A percentile compares a stretch with the other conserved stretches of the same genome.
phyloP scores from a whole-genome alignment of 2,888 invertebrate species.

The Pseudanteris insignis region DNA sequence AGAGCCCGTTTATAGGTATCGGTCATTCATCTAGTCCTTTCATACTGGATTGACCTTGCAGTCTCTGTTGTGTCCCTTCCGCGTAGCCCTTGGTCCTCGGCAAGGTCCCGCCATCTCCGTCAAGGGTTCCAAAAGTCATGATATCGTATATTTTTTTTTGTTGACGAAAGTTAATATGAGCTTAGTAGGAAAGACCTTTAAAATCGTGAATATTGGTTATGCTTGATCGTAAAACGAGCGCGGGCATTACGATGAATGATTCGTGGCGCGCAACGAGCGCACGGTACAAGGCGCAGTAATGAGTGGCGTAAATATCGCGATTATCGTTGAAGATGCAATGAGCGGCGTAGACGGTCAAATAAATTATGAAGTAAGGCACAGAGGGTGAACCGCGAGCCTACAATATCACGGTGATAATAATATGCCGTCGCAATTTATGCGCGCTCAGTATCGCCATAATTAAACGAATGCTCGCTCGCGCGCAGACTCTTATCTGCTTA shows the following conservation, averaged over 20 bases:
- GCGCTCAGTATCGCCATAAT: slow-evolving; percentile 39
- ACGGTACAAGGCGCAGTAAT: slow-evolving; percentile 20
- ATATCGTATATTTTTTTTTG: too few relatives aligned
- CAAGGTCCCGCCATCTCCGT: too few relatives aligned
- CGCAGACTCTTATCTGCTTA: slow-evolving; percentile 38
- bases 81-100: too few relatives aligned
- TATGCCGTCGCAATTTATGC: slow-evolving; percentile 39
- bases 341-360: slow-evolving; percentile 28
- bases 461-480: slow-evolving; percentile 40
- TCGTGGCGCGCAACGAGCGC: neutral
- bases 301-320: slow-evolving; percentile 29
- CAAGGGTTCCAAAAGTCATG: too few relatives aligned
- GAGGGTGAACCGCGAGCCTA: slow-evolving; percentile 24
- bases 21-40: too few relatives aligned
- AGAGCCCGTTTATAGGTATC: too few relatives aligned
- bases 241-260: slow-evolving; percentile 28
- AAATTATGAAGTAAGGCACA: slow-evolving; percentile 39
- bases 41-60: too few relatives aligned
- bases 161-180: too few relatives aligned
- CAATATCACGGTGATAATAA: slow-evolving; percentile 36
- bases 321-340: slow-evolving; percentile 36
- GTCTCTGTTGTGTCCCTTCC: too few relatives aligned
- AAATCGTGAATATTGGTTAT: slow-evolving; percentile 33
- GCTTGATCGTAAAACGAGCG: slow-evolving; percentile 17
- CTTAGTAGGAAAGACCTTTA: too few relatives aligned